Percentiles rank a stretch among this genome's conserved stretches.
phyloP scores from a whole-genome alignment of 2,888 invertebrate species.

The Junonia oenone region DNA sequence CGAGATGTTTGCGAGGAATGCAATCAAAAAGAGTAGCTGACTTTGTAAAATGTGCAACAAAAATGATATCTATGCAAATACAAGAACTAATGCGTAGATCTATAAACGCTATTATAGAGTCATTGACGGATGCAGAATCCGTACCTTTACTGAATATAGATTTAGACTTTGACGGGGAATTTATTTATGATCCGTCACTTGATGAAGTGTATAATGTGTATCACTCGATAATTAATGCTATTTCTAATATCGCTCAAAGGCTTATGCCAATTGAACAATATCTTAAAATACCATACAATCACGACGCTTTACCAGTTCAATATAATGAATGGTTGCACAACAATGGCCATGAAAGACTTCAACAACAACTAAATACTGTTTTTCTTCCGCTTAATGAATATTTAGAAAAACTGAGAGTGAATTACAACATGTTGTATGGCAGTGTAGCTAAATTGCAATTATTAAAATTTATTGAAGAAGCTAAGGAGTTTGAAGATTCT shows the following conservation, averaged over 20 bases:
- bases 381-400: constrained; percentile 80
- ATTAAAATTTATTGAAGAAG: constrained; percentile 65
- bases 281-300: constrained; percentile 57
- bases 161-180: constrained; percentile 74
- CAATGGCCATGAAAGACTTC: constrained; percentile 73
- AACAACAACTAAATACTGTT: constrained; percentile 68
- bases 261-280: constrained; percentile 80
- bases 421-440: constrained; percentile 80
- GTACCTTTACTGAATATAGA: constrained; percentile 82
- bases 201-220: constrained; percentile 77
- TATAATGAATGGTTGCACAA: constrained; percentile 79
- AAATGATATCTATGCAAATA: constrained; percentile 79
- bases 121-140: constrained; percentile 69
- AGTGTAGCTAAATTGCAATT: constrained; percentile 65
- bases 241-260: constrained; percentile 77
- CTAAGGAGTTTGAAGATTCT: constrained; percentile 79
- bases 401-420: constrained; percentile 66
- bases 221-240: constrained; percentile 77
- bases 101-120: constrained; percentile 80
- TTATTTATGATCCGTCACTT: constrained; percentile 81
- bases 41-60: constrained; percentile 65
- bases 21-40: constrained; percentile 51
- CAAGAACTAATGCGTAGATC: constrained; percentile 84
- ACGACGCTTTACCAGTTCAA: constrained; percentile 76
- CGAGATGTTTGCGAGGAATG: constrained; percentile 64